Percentiles rank a stretch among this genome's conserved stretches.
These are phyloP conservation scores for Aldrovandia affinis DNA, from an alignment of 2,797 vertebrate genomes.

Conservation along the genomic window DNA sequence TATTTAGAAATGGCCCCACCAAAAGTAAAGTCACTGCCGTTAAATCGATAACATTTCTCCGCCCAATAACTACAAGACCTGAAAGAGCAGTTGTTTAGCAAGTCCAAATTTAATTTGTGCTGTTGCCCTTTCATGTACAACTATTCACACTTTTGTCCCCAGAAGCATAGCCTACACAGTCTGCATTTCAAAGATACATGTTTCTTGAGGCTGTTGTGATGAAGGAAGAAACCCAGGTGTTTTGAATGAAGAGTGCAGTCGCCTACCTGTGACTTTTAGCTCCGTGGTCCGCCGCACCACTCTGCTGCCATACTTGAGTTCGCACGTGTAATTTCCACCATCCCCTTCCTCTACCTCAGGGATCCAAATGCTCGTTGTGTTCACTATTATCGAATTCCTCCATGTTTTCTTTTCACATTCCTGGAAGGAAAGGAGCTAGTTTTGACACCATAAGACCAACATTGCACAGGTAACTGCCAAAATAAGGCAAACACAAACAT, in stretches of 20 bases:
- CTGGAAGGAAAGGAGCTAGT: constrained; percentile 61
- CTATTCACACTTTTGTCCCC: neutral
- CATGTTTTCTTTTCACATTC: constrained; percentile 91
- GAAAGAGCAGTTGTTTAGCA: neutral
- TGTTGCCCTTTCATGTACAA: neutral
- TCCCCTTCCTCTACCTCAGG: constrained; percentile 91
- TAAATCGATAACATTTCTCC: neutral
- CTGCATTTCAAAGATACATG: neutral
- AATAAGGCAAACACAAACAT: too few relatives aligned
- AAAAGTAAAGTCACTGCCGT: neutral
- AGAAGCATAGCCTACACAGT: neutral
- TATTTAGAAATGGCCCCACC: neutral
- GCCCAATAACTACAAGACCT: neutral
- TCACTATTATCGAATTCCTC: constrained; percentile 85
- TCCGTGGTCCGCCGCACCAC: constrained; percentile 88
- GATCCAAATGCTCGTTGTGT: constrained; percentile 88
- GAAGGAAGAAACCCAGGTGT: neutral
- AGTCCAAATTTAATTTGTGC: neutral
- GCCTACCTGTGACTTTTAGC: constrained; percentile 94
- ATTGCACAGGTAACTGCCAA: too few relatives aligned
- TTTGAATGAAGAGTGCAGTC: neutral
- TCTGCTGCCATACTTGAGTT: constrained; percentile 91
- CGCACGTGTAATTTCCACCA: constrained; percentile 94
- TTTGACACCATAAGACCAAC: constrained; percentile 5
- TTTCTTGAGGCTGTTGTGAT: neutral